Evolutionary conservation across 2,888 invertebrate species (phyloP).

Genomic region (Epirrhoe alternata): DNA sequence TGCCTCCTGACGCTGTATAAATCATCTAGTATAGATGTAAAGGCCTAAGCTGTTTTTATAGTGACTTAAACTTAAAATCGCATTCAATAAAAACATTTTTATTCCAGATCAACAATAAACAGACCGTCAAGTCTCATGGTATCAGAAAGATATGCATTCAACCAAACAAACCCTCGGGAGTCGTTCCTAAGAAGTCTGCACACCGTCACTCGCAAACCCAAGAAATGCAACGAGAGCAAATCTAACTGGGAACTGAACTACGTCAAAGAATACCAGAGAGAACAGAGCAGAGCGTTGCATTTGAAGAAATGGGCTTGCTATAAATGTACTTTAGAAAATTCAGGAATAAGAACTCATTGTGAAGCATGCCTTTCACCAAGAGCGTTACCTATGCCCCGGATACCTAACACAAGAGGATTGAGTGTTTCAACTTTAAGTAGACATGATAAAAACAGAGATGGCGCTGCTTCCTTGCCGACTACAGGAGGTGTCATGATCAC

Average conservation of each 20-base stretch:
- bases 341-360: slow-evolving; percentile 87
- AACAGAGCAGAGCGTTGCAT: slow-evolving; percentile 73
- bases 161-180: slow-evolving; percentile 68
- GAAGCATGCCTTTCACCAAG: slow-evolving; percentile 91
- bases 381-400: slow-evolving; percentile 69
- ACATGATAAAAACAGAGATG: slow-evolving; percentile 71
- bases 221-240: slow-evolving; percentile 75
- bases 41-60: too few species aligned
- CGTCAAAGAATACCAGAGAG: slow-evolving; percentile 77
- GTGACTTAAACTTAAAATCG: too few species aligned
- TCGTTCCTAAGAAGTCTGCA: slow-evolving; percentile 77
- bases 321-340: slow-evolving; percentile 91
- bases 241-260: slow-evolving; percentile 82
- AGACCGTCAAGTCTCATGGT: slow-evolving; percentile 86
- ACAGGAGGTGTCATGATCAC: slow-evolving; percentile 87
- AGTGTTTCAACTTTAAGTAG: slow-evolving; percentile 79
- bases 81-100: not conserved
- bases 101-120: slow-evolving; percentile 67
- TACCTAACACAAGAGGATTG: slow-evolving; percentile 73
- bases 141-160: slow-evolving; percentile 76
- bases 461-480: slow-evolving; percentile 74
- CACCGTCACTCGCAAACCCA: slow-evolving; percentile 78
- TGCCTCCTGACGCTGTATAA: too few species aligned
- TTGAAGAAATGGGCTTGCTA: slow-evolving; percentile 88
- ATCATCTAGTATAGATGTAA: too few species aligned